These are phyloP conservation scores for Dendronephthya gigantea DNA, from an alignment of 64 coral and sea anemone genomes.

Conservation along the genomic window DNA sequence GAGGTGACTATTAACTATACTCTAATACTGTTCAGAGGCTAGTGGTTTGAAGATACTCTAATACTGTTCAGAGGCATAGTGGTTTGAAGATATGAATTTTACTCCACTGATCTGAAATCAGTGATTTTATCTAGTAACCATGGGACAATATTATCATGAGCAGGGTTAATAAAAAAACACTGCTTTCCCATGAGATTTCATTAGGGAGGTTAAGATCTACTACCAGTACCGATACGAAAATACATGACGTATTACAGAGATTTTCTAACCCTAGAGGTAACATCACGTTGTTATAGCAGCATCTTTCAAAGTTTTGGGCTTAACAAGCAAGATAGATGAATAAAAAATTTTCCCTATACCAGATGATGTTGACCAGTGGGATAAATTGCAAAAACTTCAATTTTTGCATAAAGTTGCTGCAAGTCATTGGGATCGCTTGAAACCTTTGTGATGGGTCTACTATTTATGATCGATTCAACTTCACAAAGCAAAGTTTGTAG, in stretches of 20 bases:
- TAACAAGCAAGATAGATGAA: background rate
- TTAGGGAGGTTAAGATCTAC: no score
- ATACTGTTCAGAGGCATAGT: no score
- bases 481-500: background rate
- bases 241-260: background rate
- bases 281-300: conserved; percentile 8
- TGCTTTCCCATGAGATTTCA: background rate
- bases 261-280: background rate
- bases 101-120: no score
- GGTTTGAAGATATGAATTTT: background rate
- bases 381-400: background rate
- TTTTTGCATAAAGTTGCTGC: background rate
- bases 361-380: background rate
- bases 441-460: conserved; percentile 16
- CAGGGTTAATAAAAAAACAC: background rate
- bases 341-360: background rate
- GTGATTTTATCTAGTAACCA: no score
- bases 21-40: background rate
- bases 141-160: background rate
- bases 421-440: background rate
- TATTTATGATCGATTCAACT: conserved; percentile 2
- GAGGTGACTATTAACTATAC: background rate
- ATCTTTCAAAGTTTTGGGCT: conserved; percentile 2
- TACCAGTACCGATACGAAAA: no score
- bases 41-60: no score